Percentiles rank a stretch among this genome's conserved stretches.
Evolutionary conservation across 2,113 vertebrate genomes (phyloP).

Genomic region (Pipa parva): DNA sequence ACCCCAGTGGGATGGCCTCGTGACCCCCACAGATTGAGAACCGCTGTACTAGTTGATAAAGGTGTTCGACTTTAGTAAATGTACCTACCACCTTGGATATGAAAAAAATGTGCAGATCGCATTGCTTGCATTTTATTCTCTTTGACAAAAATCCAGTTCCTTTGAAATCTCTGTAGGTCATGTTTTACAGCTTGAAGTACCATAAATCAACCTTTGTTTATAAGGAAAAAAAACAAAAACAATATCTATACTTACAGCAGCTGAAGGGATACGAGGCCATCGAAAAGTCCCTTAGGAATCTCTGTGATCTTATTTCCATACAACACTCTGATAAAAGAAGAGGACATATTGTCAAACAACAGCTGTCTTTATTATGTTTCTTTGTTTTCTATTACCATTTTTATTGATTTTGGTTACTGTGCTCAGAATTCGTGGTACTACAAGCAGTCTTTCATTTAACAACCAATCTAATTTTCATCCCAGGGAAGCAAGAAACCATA

Average conservation of each 20-base stretch:
- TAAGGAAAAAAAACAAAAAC: conserved; percentile 28
- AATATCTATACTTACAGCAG: conserved; percentile 85
- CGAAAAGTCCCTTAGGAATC: conserved; percentile 93
- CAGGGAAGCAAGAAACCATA: conserved; percentile 49
- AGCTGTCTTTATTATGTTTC: conserved; percentile 49
- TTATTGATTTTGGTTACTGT: conserved; percentile 51
- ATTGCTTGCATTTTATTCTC: background rate
- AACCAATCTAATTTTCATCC: conserved; percentile 45
- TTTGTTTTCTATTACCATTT: conserved; percentile 43
- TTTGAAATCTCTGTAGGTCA: background rate
- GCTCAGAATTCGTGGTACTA: conserved; percentile 45
- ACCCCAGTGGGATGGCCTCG: no score
- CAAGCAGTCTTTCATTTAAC: conserved; percentile 47
- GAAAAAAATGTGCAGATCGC: no score
- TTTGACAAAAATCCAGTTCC: background rate
- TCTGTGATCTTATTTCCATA: conserved; percentile 98
- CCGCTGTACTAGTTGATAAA: no score
- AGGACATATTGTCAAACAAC: conserved; percentile 52
- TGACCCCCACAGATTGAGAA: no score
- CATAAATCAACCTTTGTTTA: conserved; percentile 1
- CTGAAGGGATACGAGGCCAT: conserved; percentile 92
- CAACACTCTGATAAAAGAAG: conserved; percentile 78
- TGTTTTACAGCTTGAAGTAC: background rate
- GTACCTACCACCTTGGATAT: no score
- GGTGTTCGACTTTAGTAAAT: no score